Percentiles rank a stretch among this genome's conserved stretches.
Evolutionary conservation across 1,140 invertebrate species (phyloP).

Genomic region (Dendroctonus valens): DNA sequence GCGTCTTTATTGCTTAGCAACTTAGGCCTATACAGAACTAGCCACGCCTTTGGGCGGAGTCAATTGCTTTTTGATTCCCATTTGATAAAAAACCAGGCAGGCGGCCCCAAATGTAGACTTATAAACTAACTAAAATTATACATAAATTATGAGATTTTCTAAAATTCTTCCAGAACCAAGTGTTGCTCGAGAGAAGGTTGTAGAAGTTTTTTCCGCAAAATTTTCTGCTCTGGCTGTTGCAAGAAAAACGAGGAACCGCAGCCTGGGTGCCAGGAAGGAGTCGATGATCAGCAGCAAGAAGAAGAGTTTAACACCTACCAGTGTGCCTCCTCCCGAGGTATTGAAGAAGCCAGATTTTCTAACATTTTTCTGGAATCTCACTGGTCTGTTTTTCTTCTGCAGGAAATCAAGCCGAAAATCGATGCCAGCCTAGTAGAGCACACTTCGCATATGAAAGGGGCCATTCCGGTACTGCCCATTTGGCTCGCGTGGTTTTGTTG

Average conservation of each 20-base stretch:
- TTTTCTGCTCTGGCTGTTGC: conserved; percentile 49
- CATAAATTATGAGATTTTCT: background rate
- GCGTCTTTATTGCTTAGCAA: too few relatives aligned
- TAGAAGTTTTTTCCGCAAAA: conserved; percentile 38
- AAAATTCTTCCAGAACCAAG: conserved; percentile 32
- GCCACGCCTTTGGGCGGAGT: too few relatives aligned
- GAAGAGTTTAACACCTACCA: conserved; percentile 60
- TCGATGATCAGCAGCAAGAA: conserved; percentile 62
- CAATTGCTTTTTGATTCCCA: too few relatives aligned
- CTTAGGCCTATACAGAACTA: too few relatives aligned
- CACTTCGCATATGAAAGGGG: conserved; percentile 79
- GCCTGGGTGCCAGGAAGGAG: conserved; percentile 54
- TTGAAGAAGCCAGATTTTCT: conserved; percentile 25
- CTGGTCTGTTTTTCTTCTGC: conserved; percentile 21
- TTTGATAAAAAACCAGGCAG: too few relatives aligned
- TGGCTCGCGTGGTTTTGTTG: conserved; percentile 83
- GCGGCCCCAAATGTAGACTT: too few relatives aligned
- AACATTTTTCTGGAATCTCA: background rate
- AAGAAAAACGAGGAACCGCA: conserved; percentile 45
- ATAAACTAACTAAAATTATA: too few relatives aligned
- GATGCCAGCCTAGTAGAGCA: conserved; percentile 75
- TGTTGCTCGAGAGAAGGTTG: conserved; percentile 41
- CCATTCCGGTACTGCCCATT: conserved; percentile 84
- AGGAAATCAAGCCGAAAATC: conserved; percentile 79
- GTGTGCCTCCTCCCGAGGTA: conserved; percentile 58